Evolutionary conservation across 2,113 vertebrate genomes (phyloP).

Genomic region (Hemichromis elongatus): DNA sequence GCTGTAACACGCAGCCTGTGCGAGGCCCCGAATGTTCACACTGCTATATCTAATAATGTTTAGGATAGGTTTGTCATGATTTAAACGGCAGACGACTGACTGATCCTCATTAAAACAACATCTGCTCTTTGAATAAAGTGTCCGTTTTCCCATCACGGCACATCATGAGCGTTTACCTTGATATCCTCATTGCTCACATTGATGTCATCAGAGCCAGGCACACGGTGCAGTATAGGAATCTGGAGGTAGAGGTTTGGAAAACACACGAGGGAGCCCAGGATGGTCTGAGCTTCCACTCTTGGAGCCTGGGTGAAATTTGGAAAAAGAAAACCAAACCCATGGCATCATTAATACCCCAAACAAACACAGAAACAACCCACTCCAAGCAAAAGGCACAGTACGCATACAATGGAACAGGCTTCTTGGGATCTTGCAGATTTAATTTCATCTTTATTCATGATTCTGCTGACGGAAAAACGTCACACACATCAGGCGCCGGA

Average conservation of each 20-base stretch:
- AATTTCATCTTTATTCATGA: slow-evolving; percentile 4
- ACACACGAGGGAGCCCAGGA: slow-evolving; percentile 93
- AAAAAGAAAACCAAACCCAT: background rate
- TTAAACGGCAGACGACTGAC: background rate
- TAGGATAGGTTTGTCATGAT: background rate
- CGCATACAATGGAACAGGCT: background rate
- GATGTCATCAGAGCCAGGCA: slow-evolving; percentile 71
- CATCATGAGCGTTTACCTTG: slow-evolving; percentile 75
- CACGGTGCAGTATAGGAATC: slow-evolving; percentile 75
- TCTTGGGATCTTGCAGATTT: background rate
- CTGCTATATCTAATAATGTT: background rate
- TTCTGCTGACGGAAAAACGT: background rate
- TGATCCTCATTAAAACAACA: background rate
- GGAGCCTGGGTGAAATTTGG: slow-evolving; percentile 75
- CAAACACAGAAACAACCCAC: slow-evolving; percentile 10
- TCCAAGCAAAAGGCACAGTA: background rate
- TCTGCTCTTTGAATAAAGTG: background rate
- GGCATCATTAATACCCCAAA: background rate
- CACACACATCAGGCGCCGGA: background rate
- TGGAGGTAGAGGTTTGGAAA: slow-evolving; percentile 90
- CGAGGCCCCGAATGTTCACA: background rate
- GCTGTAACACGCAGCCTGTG: background rate
- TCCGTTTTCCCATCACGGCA: background rate
- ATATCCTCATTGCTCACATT: slow-evolving; percentile 75
- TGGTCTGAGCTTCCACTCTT: slow-evolving; percentile 87